These are phyloP conservation scores for Dinoponera quadriceps DNA, from an alignment of 1,140 invertebrate species.

Conservation along the genomic window DNA sequence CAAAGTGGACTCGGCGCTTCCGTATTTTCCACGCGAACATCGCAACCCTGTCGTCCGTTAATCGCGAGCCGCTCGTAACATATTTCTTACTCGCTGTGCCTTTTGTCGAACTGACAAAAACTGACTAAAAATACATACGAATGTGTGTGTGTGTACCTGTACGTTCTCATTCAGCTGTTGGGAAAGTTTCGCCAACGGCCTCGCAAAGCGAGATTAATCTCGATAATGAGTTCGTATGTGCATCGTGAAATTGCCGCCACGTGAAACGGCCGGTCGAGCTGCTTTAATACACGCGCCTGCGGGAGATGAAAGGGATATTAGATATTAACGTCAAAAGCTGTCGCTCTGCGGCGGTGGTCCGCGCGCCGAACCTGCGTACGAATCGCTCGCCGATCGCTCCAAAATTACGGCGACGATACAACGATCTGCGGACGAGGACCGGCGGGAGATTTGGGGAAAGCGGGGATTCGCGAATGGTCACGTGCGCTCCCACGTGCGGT, in stretches of 20 bases:
- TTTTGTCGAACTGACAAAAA: neutral
- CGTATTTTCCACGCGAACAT: neutral
- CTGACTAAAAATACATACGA: neutral
- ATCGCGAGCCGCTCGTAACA: neutral
- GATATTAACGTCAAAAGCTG: slow-evolving; percentile 6
- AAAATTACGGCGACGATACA: slow-evolving; percentile 9
- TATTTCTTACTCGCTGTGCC: neutral
- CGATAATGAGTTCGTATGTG: neutral
- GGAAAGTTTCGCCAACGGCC: too few relatives aligned
- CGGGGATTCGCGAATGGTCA: neutral
- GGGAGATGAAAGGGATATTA: neutral
- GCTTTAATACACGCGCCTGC: neutral
- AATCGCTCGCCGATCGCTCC: neutral
- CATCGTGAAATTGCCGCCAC: neutral
- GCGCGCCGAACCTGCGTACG: neutral
- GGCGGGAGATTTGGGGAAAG: slow-evolving; percentile 20
- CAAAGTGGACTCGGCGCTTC: neutral
- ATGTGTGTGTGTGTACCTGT: neutral
- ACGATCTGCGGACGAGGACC: neutral
- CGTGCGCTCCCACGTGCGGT: slow-evolving; percentile 1
- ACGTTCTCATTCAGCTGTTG: neutral
- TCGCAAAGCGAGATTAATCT: neutral
- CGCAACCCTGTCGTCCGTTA: neutral
- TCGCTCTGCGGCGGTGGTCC: neutral
- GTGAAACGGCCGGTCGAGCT: neutral